Conservation (phyloP, 2,888 invertebrate genomes). For the Eristalis arbustorum region DNA sequence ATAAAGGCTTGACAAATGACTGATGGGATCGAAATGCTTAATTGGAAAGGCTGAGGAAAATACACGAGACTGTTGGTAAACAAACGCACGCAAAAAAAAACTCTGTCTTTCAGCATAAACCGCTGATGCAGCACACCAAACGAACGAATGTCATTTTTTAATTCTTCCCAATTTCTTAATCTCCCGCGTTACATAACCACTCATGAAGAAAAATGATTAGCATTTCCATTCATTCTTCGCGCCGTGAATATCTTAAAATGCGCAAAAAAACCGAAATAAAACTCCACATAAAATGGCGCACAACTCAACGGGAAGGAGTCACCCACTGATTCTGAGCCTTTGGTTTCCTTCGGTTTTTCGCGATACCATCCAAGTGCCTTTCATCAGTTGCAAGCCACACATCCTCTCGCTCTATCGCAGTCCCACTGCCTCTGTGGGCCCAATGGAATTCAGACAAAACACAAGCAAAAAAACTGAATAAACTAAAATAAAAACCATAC, state of each 20-base stretch:
- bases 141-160: too few species aligned
- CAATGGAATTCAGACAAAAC: conserved; percentile 22
- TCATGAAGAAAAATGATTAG: background rate
- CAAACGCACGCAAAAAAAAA: background rate
- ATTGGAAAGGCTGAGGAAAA: too few species aligned
- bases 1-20: too few species aligned
- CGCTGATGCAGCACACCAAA: too few species aligned
- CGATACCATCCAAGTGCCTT: conserved; percentile 58
- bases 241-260: background rate
- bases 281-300: conserved; percentile 50
- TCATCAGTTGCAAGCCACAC: conserved; percentile 59
- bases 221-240: background rate
- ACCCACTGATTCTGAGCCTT: conserved; percentile 54
- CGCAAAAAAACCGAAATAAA: background rate
- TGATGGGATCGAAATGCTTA: too few species aligned
- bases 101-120: background rate
- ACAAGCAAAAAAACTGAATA: background rate
- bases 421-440: background rate
- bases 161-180: background rate
- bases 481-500: background rate
- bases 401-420: conserved; percentile 1
- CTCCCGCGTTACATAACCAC: background rate
- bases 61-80: background rate
- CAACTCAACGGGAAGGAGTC: conserved; percentile 59
- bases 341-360: conserved; percentile 29